These are phyloP conservation scores for Eumeta japonica DNA, from an alignment of 1,140 invertebrate genomes.

Conservation along the genomic window DNA sequence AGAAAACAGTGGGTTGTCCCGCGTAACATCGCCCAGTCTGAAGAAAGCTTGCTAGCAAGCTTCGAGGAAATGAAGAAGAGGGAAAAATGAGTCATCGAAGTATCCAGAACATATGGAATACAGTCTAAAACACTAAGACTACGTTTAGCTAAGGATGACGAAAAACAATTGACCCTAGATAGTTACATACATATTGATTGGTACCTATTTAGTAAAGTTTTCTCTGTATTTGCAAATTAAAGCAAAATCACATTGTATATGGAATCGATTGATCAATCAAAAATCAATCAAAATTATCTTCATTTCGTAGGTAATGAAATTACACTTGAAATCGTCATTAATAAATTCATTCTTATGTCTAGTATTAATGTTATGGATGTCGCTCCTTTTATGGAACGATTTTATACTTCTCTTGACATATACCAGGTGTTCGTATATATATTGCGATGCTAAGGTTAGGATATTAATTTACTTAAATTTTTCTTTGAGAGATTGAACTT, in stretches of 20 bases:
- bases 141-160: background rate
- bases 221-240: background rate
- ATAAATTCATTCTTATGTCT: too few relatives aligned
- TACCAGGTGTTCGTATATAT: too few relatives aligned
- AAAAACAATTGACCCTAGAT: background rate
- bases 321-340: too few relatives aligned
- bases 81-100: background rate
- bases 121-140: background rate
- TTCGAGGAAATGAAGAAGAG: constrained; percentile 3
- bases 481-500: too few relatives aligned
- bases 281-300: too few relatives aligned
- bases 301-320: too few relatives aligned
- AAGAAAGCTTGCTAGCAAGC: constrained; percentile 10
- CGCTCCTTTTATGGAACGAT: too few relatives aligned
- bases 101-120: constrained; percentile 4
- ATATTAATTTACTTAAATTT: too few relatives aligned
- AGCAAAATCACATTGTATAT: background rate
- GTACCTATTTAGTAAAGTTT: background rate
- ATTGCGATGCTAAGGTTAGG: too few relatives aligned
- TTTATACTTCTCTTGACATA: too few relatives aligned
- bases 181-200: background rate
- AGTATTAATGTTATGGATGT: too few relatives aligned
- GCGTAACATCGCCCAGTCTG: constrained; percentile 14
- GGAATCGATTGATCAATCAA: too few relatives aligned
- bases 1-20: background rate